Percentiles rank a stretch among this genome's conserved stretches.
These are phyloP conservation scores for Dermochelys coriacea DNA, from an alignment of 2,797 vertebrate genomes.

Conservation along the genomic window DNA sequence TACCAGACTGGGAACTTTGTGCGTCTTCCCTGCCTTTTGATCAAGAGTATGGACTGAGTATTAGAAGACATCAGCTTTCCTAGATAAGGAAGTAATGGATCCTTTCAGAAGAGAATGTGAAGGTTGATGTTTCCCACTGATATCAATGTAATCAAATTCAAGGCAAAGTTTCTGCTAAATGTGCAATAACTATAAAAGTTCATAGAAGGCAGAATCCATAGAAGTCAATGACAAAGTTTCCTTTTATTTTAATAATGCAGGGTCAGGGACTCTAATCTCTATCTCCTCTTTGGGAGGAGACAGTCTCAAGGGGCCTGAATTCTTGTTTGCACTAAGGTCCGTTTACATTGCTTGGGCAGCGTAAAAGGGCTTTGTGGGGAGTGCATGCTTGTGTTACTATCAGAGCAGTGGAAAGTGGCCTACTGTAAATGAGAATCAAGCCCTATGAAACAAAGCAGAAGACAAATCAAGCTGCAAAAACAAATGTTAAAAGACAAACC, in stretches of 20 bases:
- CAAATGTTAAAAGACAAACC: conserved; percentile 74
- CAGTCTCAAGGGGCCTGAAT: not conserved
- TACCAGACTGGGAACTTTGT: not conserved
- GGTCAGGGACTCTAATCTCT: not conserved
- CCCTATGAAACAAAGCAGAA: conserved; percentile 72
- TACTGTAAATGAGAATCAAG: not conserved
- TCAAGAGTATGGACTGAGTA: not conserved
- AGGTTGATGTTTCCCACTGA: not conserved
- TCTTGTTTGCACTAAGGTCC: not conserved
- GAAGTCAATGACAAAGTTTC: not conserved
- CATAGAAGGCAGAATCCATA: not conserved
- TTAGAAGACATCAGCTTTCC: not conserved
- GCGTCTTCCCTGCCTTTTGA: not conserved
- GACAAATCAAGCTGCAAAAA: conserved; percentile 70
- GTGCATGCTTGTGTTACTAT: not conserved
- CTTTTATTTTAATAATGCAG: not conserved
- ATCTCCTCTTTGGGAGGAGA: conserved; percentile 60
- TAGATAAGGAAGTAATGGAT: not conserved
- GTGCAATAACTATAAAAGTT: not conserved
- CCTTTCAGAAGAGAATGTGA: conserved; percentile 7
- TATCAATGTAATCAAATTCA: not conserved
- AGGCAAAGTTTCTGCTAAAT: conserved; percentile 22
- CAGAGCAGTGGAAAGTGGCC: not conserved
- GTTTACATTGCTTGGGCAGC: not conserved
- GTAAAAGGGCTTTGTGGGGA: not conserved